Base-by-base conservation (phyloP, 2,797 vertebrate genomes). In the Brachymystax lenok region DNA sequence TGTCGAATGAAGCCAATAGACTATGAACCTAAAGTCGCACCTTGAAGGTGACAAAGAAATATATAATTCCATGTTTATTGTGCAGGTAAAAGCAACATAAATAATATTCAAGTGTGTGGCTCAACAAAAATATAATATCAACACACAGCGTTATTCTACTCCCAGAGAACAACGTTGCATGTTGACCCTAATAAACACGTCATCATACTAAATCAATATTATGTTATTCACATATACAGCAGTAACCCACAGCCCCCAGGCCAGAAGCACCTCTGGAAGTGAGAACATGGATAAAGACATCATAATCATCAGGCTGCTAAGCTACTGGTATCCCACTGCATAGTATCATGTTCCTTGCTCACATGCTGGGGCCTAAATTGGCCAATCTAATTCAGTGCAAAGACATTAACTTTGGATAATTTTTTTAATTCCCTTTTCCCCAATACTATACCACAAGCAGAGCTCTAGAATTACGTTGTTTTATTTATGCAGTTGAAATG, bases 321-420 rank as follows among this genome's bases (percentile, higher is more conserved):
- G 10, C 40, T 46, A 12, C 40, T 10, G 40, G 10, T 46, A 46
- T 46, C 40, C 40, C 10, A 46, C 40, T 46, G 40, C 8, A 21
- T 12, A 63, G 10, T 63, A 13, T 63, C n/a, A 63, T 63, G 24
- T 63, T 63, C 7, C 21, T 63, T 10, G 21, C 59, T 63, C 59
- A 63, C 59, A 63, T 63, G 59, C 21, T 63, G 59, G 59, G 59
- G 24, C n/a, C 59, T 63, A 24, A 63, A 63, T 63, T 63, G 21
- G 59, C 5, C 59, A 63, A 24, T 63, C 59, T 63, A 63, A 63
- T 63, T 24, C 12, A 63, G 59, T 63, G n/a, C 59, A 63, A 63
- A 63, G 40, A 46, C 59, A 63, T 27, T 24, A 63, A 63, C 27
- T 3, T 5, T 59, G 56, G n/a, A 6, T 59, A 8, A 21, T 59